These are phyloP conservation scores for Caenorhabditis latens DNA, from an alignment of 1,140 invertebrate species.

Conservation along the genomic window DNA sequence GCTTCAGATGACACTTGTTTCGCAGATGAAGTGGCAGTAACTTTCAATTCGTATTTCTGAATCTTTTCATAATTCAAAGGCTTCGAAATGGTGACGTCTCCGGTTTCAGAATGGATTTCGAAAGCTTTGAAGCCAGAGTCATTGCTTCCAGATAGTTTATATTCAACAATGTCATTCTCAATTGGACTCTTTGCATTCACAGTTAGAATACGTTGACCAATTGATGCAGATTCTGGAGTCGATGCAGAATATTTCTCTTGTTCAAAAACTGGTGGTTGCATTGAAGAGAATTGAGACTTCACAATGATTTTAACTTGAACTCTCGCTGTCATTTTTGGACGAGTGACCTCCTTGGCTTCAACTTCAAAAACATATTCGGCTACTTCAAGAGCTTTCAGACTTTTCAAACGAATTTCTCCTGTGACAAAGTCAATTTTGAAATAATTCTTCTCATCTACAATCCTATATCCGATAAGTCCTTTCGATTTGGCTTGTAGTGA, in stretches of 20 bases:
- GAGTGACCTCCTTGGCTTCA: slow-evolving; percentile 28
- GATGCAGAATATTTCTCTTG: neutral
- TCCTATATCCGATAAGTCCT: slow-evolving; percentile 67
- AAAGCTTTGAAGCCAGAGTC: slow-evolving; percentile 66
- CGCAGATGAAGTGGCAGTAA: slow-evolving; percentile 30
- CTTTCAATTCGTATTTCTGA: slow-evolving; percentile 50
- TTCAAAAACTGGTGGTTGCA: neutral
- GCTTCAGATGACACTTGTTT: slow-evolving; percentile 2
- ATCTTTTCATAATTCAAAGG: slow-evolving; percentile 87
- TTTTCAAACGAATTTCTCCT: slow-evolving; percentile 16
- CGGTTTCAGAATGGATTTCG: slow-evolving; percentile 87
- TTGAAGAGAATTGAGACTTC: neutral
- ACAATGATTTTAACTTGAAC: slow-evolving; percentile 22
- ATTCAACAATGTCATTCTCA: neutral
- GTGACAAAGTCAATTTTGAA: neutral
- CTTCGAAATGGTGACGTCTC: slow-evolving; percentile 88
- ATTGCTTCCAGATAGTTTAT: neutral
- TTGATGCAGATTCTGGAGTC: neutral
- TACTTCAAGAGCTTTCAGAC: neutral
- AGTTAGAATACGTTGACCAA: neutral
- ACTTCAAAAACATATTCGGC: slow-evolving; percentile 13
- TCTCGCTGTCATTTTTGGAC: slow-evolving; percentile 19
- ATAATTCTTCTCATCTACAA: slow-evolving; percentile 24
- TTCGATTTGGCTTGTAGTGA: slow-evolving; percentile 64
- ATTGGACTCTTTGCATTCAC: neutral